Evolutionary conservation across 2,113 vertebrate genomes (phyloP).

Genomic region (Protobothrops flavoviridis): DNA sequence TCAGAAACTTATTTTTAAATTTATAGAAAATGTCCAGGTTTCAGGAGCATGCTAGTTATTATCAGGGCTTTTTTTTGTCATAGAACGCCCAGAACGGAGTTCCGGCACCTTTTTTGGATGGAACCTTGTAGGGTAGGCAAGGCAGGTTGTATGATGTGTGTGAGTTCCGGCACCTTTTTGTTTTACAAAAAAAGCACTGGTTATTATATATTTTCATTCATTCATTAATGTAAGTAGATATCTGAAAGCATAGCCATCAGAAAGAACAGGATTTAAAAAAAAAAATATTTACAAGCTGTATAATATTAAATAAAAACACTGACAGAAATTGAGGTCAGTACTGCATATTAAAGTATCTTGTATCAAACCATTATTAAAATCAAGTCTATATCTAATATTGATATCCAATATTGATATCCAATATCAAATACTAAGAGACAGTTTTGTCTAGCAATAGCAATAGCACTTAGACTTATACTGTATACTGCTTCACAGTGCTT

Average conservation of each 20-base stretch:
- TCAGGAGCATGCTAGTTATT: background rate
- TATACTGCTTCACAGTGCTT: too few relatives aligned
- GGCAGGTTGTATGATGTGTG: too few relatives aligned
- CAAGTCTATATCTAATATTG: background rate
- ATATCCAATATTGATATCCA: too few relatives aligned
- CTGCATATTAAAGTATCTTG: background rate
- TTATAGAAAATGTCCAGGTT: background rate
- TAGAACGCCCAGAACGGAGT: too few relatives aligned
- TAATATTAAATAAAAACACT: background rate
- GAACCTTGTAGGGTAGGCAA: too few relatives aligned
- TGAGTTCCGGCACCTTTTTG: too few relatives aligned
- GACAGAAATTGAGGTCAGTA: background rate
- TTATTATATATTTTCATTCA: background rate
- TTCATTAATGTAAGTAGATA: background rate
- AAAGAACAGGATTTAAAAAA: background rate
- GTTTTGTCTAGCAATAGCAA: too few relatives aligned
- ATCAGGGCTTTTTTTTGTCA: too few relatives aligned
- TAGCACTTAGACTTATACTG: too few relatives aligned
- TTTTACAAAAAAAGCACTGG: too few relatives aligned
- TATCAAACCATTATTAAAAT: background rate
- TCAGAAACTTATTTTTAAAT: background rate
- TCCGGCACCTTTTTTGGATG: too few relatives aligned
- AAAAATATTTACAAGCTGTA: background rate
- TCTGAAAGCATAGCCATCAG: background rate
- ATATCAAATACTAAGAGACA: too few relatives aligned